Evolutionary conservation across 2,797 vertebrate species (phyloP).

Genomic region (Tauraco hartlaubi): DNA sequence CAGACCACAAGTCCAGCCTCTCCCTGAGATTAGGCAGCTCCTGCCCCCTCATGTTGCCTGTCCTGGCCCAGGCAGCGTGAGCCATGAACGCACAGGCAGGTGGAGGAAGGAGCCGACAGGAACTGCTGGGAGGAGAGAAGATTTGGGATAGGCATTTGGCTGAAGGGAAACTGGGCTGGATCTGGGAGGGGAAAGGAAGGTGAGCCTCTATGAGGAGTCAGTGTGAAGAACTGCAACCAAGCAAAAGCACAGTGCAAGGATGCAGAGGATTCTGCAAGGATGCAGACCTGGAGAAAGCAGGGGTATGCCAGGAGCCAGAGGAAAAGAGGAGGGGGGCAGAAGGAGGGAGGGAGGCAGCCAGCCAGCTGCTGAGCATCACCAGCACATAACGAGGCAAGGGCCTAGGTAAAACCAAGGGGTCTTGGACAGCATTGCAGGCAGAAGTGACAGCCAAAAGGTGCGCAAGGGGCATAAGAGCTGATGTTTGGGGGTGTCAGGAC

Average conservation of each 20-base stretch:
- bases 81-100: not conserved
- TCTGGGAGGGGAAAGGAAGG: not conserved
- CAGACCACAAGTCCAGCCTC: not conserved
- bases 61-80: not conserved
- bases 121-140: not conserved
- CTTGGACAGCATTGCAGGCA: not conserved
- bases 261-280: not conserved
- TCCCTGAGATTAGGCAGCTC: not conserved
- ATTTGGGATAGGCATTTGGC: not conserved
- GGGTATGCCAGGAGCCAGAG: not conserved
- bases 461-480: not conserved
- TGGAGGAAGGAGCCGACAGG: not conserved
- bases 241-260: rapidly evolving
- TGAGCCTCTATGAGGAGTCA: not conserved
- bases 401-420: not conserved
- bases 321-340: not conserved
- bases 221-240: not conserved
- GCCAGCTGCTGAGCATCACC: not conserved
- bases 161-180: not conserved
- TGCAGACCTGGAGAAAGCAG: not conserved
- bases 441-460: not conserved
- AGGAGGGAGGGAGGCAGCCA: not conserved
- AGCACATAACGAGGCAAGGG: not conserved
- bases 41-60: not conserved
- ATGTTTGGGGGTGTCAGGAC: not conserved